These are phyloP conservation scores for Bubalus kerabau DNA, from an alignment of 2,113 vertebrate genomes.

Conservation along the genomic window DNA sequence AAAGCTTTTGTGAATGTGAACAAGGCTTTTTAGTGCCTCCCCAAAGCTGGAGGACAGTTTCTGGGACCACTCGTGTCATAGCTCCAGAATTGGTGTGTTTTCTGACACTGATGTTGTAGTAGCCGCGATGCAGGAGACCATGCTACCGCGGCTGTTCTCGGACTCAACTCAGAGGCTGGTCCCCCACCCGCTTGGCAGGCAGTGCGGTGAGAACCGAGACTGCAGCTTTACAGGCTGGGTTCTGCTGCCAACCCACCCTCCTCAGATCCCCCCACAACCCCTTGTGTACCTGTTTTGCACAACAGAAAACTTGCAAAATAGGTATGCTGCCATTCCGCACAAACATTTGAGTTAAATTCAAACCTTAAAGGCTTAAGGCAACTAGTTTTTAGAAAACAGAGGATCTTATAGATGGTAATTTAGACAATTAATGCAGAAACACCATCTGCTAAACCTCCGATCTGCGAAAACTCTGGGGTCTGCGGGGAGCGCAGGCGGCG, in stretches of 20 bases:
- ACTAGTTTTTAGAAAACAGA: conserved; percentile 28
- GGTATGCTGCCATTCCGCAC: conserved; percentile 66
- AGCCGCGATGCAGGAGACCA: neutral
- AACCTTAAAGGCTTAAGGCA: conserved; percentile 77
- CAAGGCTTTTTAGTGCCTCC: conserved; percentile 45
- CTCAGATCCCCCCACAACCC: conserved; percentile 5
- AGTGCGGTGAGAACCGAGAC: neutral
- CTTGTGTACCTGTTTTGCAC: conserved; percentile 3
- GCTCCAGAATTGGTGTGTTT: neutral
- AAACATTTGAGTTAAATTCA: conserved; percentile 70
- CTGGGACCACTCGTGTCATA: neutral
- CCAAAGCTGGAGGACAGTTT: neutral
- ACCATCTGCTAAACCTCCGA: conserved; percentile 83
- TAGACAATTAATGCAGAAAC: conserved; percentile 83
- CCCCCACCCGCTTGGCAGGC: neutral
- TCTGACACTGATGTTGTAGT: neutral
- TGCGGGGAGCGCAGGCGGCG: conserved; percentile 72
- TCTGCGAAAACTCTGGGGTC: conserved; percentile 74
- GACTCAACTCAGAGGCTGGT: neutral
- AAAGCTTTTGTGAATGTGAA: conserved; percentile 48
- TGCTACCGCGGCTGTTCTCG: neutral
- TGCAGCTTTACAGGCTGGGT: accelerated
- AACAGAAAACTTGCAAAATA: conserved; percentile 63
- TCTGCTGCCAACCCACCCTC: neutral
- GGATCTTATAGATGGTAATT: conserved; percentile 72